A percentile compares a stretch with the other conserved stretches of the same genome.
These are phyloP conservation scores for Potorous gilbertii DNA, from an alignment of 2,797 vertebrate genomes.

Conservation along the genomic window DNA sequence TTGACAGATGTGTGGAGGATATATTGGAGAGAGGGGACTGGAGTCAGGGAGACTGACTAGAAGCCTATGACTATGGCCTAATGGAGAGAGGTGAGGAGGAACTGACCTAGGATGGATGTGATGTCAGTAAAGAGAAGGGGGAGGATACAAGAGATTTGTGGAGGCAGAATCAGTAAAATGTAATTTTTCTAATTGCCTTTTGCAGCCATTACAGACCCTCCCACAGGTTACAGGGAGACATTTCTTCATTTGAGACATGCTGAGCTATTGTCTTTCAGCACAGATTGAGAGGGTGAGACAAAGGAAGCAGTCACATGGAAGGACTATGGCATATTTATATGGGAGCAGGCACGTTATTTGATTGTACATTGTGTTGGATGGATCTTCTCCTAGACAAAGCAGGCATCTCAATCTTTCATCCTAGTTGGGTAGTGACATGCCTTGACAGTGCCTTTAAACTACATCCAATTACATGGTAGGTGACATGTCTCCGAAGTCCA, in stretches of 20 bases:
- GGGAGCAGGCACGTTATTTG: not conserved
- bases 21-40: not conserved
- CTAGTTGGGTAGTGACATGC: not conserved
- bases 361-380: not conserved
- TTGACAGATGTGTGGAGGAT: not conserved
- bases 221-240: not conserved
- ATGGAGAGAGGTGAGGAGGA: not conserved
- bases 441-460: not conserved
- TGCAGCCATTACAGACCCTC: not conserved
- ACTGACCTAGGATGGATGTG: not conserved
- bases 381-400: not conserved
- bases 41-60: not conserved
- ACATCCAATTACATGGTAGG: rapidly evolving
- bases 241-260: not conserved
- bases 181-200: not conserved
- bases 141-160: not conserved
- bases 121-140: not conserved
- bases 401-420: rapidly evolving
- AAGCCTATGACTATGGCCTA: not conserved
- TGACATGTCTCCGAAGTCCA: rapidly evolving
- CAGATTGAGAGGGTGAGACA: not conserved
- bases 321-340: not conserved
- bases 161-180: not conserved
- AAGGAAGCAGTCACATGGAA: not conserved
- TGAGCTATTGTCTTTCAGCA: not conserved